These are phyloP conservation scores for Diachasmimorpha longicaudata DNA, from an alignment of 1,140 invertebrate species.

Conservation along the genomic window DNA sequence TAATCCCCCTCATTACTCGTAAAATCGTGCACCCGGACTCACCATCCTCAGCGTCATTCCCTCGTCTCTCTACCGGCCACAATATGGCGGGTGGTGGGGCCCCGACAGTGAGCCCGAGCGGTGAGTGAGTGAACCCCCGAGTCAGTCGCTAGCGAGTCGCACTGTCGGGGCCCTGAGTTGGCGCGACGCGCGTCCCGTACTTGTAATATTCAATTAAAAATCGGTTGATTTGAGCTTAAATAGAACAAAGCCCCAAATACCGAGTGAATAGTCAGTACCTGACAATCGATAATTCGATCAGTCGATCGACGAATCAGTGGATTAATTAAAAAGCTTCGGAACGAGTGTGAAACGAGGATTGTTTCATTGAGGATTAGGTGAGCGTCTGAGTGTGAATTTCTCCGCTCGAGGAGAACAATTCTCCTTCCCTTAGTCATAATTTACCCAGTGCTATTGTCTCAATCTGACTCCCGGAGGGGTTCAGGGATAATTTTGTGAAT, in stretches of 20 bases:
- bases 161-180: slow-evolving; percentile 52
- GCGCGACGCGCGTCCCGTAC: slow-evolving; percentile 42
- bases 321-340: no score
- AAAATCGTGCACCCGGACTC: no score
- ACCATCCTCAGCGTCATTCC: neutral
- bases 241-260: no score
- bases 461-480: neutral
- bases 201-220: neutral
- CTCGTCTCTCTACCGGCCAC: neutral
- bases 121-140: slow-evolving; percentile 34
- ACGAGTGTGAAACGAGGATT: neutral
- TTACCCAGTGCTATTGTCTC: neutral
- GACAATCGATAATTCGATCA: no score
- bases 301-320: no score
- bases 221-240: neutral
- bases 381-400: slow-evolving; percentile 2
- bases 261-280: no score
- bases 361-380: neutral
- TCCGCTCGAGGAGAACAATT: neutral
- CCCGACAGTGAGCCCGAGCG: slow-evolving; percentile 26
- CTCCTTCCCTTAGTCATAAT: neutral
- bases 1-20: no score
- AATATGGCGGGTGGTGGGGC: slow-evolving; percentile 55
- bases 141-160: slow-evolving; percentile 48
- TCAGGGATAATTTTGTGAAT: neutral